A percentile compares a stretch with the other conserved stretches of the same genome.
phyloP scores from a whole-genome alignment of 2,797 vertebrate species.

The Gadopsis bispinosus region DNA sequence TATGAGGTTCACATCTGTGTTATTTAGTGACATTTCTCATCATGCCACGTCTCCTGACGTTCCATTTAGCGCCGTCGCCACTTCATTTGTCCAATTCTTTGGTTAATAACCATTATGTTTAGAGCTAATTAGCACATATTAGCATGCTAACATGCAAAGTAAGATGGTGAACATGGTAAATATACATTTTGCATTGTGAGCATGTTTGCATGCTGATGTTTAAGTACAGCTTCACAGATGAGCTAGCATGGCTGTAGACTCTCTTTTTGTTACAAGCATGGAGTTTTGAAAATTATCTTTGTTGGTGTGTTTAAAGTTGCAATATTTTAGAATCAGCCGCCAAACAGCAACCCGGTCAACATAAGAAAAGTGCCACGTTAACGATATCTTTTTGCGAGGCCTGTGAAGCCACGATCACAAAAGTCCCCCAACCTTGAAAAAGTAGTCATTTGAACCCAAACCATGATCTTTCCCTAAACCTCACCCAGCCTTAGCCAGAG shows the following conservation, averaged over 20 bases:
- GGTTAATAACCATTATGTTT: too few species aligned
- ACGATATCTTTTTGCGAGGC: neutral
- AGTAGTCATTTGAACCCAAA: neutral
- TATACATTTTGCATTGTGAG: too few species aligned
- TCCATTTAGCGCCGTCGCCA: too few species aligned
- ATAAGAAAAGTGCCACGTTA: neutral
- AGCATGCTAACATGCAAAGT: neutral
- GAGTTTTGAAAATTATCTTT: too few species aligned
- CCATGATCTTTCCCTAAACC: neutral
- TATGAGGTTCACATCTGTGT: too few species aligned
- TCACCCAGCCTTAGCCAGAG: neutral
- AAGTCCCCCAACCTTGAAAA: neutral
- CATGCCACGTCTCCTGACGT: neutral
- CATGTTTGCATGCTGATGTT: too few species aligned
- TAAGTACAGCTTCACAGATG: neutral
- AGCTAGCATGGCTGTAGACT: too few species aligned
- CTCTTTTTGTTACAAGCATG: too few species aligned
- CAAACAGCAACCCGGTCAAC: neutral
- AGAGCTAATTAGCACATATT: too few species aligned
- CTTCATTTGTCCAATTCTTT: too few species aligned
- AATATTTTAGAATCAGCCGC: neutral
- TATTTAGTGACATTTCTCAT: neutral
- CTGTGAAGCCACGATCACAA: neutral
- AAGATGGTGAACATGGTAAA: too few species aligned
- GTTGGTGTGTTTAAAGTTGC: too few species aligned